A percentile compares a stretch with the other conserved stretches of the same genome.
Conservation (phyloP, 2,797 vertebrate species). For the Ispidina lecontei region DNA sequence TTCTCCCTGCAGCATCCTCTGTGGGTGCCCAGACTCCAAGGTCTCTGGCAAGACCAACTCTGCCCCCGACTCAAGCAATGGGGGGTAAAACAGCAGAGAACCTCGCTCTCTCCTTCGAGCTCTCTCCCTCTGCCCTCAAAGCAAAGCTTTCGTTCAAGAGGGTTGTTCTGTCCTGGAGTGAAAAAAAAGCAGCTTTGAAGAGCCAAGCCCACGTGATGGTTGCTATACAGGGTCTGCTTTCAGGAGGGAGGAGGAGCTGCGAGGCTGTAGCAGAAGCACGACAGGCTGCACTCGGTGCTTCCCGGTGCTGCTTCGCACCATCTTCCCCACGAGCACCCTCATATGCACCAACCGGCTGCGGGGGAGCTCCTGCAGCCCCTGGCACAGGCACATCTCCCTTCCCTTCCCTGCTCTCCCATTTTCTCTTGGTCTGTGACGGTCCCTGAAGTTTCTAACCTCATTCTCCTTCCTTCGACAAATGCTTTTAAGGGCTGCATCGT, state of each 20-base stretch:
- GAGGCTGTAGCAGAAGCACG: neutral
- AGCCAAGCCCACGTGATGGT: rapidly evolving
- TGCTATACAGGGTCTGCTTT: neutral
- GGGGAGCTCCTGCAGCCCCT: neutral
- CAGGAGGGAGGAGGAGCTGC: neutral
- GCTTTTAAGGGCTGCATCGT: conserved; percentile 31
- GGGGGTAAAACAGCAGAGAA: neutral
- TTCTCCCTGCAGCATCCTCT: neutral
- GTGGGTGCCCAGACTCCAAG: too few relatives aligned
- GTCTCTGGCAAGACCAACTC: neutral
- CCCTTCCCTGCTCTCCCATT: neutral
- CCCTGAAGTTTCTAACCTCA: neutral
- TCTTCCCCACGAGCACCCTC: rapidly evolving
- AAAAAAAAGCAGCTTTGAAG: neutral
- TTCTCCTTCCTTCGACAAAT: neutral
- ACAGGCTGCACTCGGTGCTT: rapidly evolving
- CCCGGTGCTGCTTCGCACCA: neutral
- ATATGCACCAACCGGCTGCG: neutral
- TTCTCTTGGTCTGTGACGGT: neutral
- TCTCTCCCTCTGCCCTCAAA: neutral
- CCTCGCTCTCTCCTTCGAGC: neutral
- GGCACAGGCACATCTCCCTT: rapidly evolving
- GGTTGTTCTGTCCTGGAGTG: neutral
- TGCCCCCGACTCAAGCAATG: neutral
- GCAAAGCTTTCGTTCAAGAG: neutral